phyloP scores from a whole-genome alignment of 2,888 invertebrate genomes.

The Drosophila pseudotalamancana region DNA sequence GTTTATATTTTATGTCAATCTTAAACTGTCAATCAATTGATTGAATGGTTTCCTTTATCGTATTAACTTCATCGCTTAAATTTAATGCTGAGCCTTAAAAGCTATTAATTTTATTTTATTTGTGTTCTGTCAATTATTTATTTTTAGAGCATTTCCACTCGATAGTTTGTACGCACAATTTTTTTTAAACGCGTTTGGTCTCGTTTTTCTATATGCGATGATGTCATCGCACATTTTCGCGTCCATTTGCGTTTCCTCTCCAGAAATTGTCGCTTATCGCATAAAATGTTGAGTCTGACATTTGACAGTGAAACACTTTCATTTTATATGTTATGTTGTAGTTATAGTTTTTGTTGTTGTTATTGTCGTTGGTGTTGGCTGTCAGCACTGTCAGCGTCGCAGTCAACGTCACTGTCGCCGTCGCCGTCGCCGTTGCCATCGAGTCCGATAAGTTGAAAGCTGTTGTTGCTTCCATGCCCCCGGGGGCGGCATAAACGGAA shows the following conservation, averaged over 20 bases:
- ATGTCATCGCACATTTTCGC: conserved; percentile 40
- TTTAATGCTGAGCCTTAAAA: too few relatives aligned
- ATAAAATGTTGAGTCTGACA: conserved; percentile 45
- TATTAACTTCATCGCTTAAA: too few relatives aligned
- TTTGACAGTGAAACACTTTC: conserved; percentile 74
- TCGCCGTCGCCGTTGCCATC: conserved; percentile 11
- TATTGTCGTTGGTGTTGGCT: conserved; percentile 28
- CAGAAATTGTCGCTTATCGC: conserved; percentile 50
- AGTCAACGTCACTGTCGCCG: conserved; percentile 17
- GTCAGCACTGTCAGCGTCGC: conserved; percentile 25
- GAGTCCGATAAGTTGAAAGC: conserved; percentile 52
- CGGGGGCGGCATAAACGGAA: conserved; percentile 37
- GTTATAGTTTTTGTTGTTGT: conserved; percentile 6
- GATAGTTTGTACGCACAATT: conserved; percentile 6
- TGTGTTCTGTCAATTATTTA: too few relatives aligned
- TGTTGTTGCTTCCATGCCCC: conserved; percentile 35
- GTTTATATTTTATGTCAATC: too few relatives aligned
- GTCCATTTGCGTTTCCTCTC: conserved; percentile 38
- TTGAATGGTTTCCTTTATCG: too few relatives aligned
- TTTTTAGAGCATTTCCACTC: neutral
- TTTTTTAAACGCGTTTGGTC: conserved; percentile 13
- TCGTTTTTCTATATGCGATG: conserved; percentile 13
- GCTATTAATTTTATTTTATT: too few relatives aligned
- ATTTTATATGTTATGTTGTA: conserved; percentile 36
- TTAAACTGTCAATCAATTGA: too few relatives aligned